A percentile compares a stretch with the other conserved stretches of the same genome.
Evolutionary conservation across 2,888 invertebrate species (phyloP).

Genomic region (Hanleya hanleyi): DNA sequence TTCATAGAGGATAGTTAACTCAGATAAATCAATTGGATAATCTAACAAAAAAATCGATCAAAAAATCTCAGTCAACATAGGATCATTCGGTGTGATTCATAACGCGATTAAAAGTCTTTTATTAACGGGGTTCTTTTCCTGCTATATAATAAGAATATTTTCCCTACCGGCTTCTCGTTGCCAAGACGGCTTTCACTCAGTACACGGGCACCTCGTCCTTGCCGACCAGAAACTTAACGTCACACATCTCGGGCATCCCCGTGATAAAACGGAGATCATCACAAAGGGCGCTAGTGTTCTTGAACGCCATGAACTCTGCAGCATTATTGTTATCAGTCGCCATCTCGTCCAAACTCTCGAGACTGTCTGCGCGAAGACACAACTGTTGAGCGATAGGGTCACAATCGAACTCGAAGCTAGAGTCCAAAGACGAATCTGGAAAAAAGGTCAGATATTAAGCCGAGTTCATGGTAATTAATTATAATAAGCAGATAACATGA

Average conservation of each 20-base stretch:
- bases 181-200: conserved; percentile 14
- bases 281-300: neutral
- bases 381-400: neutral
- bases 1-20: too few species aligned
- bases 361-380: neutral
- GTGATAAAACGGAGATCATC: conserved; percentile 7
- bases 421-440: neutral
- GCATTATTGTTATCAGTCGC: neutral
- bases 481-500: too few species aligned
- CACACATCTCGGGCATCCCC: conserved; percentile 17
- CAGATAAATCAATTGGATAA: too few species aligned
- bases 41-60: too few species aligned
- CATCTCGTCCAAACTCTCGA: conserved; percentile 6
- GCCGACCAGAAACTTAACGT: conserved; percentile 13
- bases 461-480: too few species aligned
- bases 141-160: too few species aligned
- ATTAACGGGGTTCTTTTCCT: too few species aligned
- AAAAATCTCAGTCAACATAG: too few species aligned
- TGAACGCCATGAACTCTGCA: conserved; percentile 1
- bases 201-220: neutral
- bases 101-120: too few species aligned
- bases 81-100: too few species aligned
- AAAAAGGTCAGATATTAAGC: too few species aligned
- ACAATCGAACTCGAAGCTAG: neutral
- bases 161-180: conserved; percentile 16